Percentiles rank a stretch among this genome's conserved stretches.
phyloP scores from a whole-genome alignment of 2,113 vertebrate genomes.

The Lipotes vexillifer region DNA sequence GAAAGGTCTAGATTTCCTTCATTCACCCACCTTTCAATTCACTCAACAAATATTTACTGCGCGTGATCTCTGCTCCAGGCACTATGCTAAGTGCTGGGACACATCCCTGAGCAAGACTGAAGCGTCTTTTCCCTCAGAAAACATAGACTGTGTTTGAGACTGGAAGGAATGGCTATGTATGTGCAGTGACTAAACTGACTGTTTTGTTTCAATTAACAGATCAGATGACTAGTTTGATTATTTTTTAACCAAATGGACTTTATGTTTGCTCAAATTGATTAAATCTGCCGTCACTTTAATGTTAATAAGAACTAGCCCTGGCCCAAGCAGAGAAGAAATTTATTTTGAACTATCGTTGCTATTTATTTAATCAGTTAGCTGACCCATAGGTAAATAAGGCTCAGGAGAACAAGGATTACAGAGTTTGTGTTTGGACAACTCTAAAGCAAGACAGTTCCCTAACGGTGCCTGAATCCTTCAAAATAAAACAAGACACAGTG shows the following conservation, averaged over 20 bases:
- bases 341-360: neutral
- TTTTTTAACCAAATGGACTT: neutral
- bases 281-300: neutral
- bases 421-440: neutral
- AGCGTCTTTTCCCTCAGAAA: neutral
- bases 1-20: neutral
- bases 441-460: neutral
- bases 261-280: neutral
- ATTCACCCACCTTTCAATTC: neutral
- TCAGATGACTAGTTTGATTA: neutral
- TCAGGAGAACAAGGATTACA: neutral
- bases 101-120: neutral
- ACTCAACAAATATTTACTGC: rapidly evolving
- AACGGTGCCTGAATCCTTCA: neutral
- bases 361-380: neutral
- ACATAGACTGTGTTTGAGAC: rapidly evolving
- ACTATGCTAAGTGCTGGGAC: rapidly evolving
- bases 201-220: neutral
- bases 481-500: neutral
- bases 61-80: rapidly evolving
- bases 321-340: neutral
- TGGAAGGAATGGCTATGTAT: neutral
- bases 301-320: neutral
- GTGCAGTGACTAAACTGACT: neutral
- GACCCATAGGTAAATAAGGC: too few relatives aligned